Evolutionary conservation across 1,140 invertebrate genomes (phyloP), one percentile per base, ranked within the genome.

Genomic region (Amyelois transitella): DNA sequence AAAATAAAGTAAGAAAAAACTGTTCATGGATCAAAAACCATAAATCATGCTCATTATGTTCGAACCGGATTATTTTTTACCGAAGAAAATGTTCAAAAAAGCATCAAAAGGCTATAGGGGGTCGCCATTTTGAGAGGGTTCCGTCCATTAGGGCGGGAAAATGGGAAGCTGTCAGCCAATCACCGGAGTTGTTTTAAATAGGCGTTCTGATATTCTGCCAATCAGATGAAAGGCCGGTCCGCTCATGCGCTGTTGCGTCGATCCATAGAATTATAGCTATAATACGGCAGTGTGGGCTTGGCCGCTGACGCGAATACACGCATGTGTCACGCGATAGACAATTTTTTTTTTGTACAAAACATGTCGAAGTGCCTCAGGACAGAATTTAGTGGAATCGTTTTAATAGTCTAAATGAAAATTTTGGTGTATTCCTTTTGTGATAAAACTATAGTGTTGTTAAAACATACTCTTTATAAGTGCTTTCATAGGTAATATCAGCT

Each of bases 31-130:
- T 83, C 81, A 75, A 77, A 38, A 81, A 81, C 71, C 82, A 83
- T 88, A 88, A 88, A 88, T 88, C 84, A 88, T 86, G 77, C 81
- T 88, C 84, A 88, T 88, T 88, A 88, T 87, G 81, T 84, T 74
- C 71, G 71, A 83, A 86, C 85, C 75, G 81, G 82, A 88, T 88
- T 88, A 88, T 88, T 88, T 88, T 88, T 88, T 88, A 86, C 72
- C 66, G 70, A 76, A 86, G 80, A 77, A 87, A 83, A 83, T 83
- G 80, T 74, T 83, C 80, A 88, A 86, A 88, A 87, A 86, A 85
- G 71, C 77, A 86, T 86, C 77, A 80, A 83, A 82, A 83, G 79
- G 80, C 77, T 86, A 70, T 77, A 76, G 80, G 84, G 78, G 81
- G 72, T 66, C 85, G 85, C 85, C 85, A 88, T 88, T 81, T 88